Conservation (phyloP, 1,140 invertebrate genomes). For the Aradophagus sp. region DNA sequence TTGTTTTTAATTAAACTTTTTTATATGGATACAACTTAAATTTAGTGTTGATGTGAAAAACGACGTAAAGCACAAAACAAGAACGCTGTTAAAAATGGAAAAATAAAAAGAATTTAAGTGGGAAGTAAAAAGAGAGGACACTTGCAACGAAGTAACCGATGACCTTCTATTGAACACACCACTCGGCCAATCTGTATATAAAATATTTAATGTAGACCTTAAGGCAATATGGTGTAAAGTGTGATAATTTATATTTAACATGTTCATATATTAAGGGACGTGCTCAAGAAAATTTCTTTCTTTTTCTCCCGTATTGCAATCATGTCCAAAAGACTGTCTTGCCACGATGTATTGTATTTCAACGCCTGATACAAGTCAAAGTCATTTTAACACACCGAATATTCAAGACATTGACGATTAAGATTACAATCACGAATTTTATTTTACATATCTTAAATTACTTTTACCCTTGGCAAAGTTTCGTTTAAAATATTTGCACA, state of each 20-base stretch:
- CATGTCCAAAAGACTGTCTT: slow-evolving; percentile 54
- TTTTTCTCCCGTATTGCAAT: slow-evolving; percentile 52
- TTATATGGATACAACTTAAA: slow-evolving; percentile 43
- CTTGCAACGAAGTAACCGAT: slow-evolving; percentile 65
- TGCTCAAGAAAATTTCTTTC: slow-evolving; percentile 61
- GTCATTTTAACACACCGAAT: slow-evolving; percentile 27
- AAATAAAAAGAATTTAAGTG: slow-evolving; percentile 20
- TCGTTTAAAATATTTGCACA: no score
- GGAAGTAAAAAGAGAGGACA: slow-evolving; percentile 32
- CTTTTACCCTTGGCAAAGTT: neutral
- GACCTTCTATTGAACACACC: slow-evolving; percentile 62
- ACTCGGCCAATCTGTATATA: slow-evolving; percentile 70
- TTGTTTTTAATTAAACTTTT: slow-evolving; percentile 52
- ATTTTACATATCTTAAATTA: neutral
- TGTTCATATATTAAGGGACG: slow-evolving; percentile 57
- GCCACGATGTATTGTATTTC: no score
- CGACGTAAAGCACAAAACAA: no score
- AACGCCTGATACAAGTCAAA: slow-evolving; percentile 37
- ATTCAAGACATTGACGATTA: neutral
- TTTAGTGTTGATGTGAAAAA: slow-evolving; percentile 30
- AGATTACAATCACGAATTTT: neutral
- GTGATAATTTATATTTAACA: slow-evolving; percentile 67
- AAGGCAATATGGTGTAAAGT: slow-evolving; percentile 67
- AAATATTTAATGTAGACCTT: slow-evolving; percentile 50
- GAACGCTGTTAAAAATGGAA: slow-evolving; percentile 15